A percentile compares a stretch with the other conserved stretches of the same genome.
Conservation (phyloP, 2,888 invertebrate species). For the Cantharis rustica region DNA sequence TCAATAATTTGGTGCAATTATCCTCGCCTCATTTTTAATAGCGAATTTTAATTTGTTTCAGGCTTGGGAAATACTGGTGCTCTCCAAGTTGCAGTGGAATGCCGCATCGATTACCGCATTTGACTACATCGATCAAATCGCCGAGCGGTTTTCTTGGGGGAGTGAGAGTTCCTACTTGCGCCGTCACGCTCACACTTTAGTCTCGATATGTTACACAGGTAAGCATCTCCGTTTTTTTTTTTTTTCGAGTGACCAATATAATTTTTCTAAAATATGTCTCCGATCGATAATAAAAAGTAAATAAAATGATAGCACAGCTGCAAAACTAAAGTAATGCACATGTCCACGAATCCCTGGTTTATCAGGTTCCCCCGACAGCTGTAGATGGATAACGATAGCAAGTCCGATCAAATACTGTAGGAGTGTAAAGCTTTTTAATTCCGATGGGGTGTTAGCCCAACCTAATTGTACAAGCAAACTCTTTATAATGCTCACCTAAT, state of each 20-base stretch:
- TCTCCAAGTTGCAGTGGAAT: slow-evolving; percentile 80
- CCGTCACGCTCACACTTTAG: slow-evolving; percentile 76
- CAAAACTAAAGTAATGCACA: slow-evolving; percentile 30
- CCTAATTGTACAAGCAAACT: slow-evolving; percentile 14
- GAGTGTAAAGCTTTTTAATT: slow-evolving; percentile 24
- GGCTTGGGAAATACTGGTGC: slow-evolving; percentile 81
- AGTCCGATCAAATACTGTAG: slow-evolving; percentile 30
- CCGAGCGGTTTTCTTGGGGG: slow-evolving; percentile 69
- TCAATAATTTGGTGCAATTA: neutral
- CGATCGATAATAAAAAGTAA: slow-evolving; percentile 31
- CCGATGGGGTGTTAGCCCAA: slow-evolving; percentile 19
- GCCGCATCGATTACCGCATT: slow-evolving; percentile 77
- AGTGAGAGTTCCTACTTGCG: slow-evolving; percentile 66
- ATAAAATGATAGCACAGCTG: slow-evolving; percentile 29
- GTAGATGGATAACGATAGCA: slow-evolving; percentile 32
- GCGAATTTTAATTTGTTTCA: slow-evolving; percentile 54
- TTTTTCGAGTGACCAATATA: slow-evolving; percentile 6
- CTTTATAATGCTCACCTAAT: slow-evolving; percentile 6
- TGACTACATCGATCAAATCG: slow-evolving; percentile 82
- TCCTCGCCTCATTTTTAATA: neutral
- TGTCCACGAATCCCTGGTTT: slow-evolving; percentile 28
- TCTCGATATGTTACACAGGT: slow-evolving; percentile 81
- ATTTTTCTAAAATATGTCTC: slow-evolving; percentile 31
- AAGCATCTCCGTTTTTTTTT: too few species aligned
- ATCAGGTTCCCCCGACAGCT: slow-evolving; percentile 35